Evolutionary conservation across 2,797 vertebrate genomes (phyloP).

Genomic region (Oophaga sylvatica): DNA sequence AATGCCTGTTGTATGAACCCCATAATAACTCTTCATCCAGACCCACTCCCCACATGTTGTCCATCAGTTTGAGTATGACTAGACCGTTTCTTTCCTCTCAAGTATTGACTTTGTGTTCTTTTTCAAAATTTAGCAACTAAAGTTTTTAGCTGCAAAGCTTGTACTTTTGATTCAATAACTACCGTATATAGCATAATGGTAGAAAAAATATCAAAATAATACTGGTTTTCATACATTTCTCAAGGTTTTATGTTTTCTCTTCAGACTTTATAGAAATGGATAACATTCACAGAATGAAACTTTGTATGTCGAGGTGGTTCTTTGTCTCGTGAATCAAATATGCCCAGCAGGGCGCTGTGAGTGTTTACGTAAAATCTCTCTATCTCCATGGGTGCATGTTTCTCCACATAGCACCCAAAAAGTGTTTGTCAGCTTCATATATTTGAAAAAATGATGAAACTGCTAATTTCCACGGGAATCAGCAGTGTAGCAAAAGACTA

Average conservation of each 20-base stretch:
- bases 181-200: not conserved
- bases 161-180: not conserved
- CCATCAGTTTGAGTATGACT: not conserved
- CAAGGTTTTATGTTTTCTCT: not conserved
- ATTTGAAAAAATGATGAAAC: constrained; percentile 38
- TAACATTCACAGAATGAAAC: not conserved
- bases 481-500: not conserved
- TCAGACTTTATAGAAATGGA: not conserved
- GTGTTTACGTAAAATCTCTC: constrained; percentile 28
- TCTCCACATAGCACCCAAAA: constrained; percentile 5
- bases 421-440: constrained; percentile 29
- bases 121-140: not conserved
- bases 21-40: not conserved
- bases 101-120: not conserved
- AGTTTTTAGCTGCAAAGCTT: not conserved
- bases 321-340: constrained; percentile 27
- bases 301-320: not conserved
- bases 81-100: not conserved
- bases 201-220: not conserved
- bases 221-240: not conserved
- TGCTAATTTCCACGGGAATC: constrained; percentile 22
- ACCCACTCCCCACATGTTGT: not conserved
- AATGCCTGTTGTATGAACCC: not conserved
- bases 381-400: constrained; percentile 29
- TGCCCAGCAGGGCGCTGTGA: not conserved